Evolutionary conservation across 2,113 vertebrate species (phyloP).

Genomic region (Numenius arquata): DNA sequence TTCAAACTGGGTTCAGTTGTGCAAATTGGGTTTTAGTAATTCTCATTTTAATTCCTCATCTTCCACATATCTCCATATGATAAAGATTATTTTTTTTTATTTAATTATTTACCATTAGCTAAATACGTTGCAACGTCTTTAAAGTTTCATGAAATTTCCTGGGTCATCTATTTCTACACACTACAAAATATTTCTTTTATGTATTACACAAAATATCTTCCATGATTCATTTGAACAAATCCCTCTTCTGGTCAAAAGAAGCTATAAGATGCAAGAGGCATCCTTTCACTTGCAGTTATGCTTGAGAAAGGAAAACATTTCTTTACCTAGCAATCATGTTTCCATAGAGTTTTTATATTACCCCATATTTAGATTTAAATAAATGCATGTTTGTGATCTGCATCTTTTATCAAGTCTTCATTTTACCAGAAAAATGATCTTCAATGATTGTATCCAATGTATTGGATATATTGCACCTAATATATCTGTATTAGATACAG

Average conservation of each 20-base stretch:
- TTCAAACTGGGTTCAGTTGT: neutral
- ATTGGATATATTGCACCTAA: no score
- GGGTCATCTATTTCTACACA: neutral
- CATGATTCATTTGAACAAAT: neutral
- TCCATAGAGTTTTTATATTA: neutral
- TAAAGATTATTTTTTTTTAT: neutral
- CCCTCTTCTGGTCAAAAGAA: neutral
- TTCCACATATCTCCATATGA: neutral
- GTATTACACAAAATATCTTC: neutral
- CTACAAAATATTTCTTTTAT: neutral
- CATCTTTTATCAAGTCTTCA: neutral
- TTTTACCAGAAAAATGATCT: neutral
- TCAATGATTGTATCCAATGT: neutral
- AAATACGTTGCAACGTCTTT: neutral
- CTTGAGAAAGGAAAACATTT: neutral
- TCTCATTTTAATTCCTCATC: neutral
- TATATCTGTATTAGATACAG: no score
- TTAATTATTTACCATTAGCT: neutral
- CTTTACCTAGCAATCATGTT: neutral
- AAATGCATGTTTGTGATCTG: neutral
- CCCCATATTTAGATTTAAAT: neutral
- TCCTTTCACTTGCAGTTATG: neutral
- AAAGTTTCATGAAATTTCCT: neutral
- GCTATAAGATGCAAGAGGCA: neutral
- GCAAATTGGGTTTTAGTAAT: neutral